Conservation (phyloP, 2,797 vertebrate genomes). For the Liasis olivaceus region DNA sequence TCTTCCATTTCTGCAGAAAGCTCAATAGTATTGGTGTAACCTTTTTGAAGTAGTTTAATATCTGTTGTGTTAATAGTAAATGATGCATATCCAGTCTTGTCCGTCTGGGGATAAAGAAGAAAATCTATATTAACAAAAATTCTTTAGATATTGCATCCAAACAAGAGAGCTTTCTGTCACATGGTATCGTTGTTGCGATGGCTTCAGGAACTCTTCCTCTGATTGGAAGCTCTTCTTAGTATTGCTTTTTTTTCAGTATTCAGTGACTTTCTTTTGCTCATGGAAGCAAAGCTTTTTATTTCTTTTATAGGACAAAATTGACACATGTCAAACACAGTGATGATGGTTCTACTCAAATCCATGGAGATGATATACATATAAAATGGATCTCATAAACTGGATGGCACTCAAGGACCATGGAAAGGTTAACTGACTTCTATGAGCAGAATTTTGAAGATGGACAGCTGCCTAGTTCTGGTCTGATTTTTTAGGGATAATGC, state of each 20-base stretch:
- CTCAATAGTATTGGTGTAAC: not conserved
- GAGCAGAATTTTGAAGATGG: not conserved
- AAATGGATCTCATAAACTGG: not conserved
- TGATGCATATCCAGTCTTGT: constrained; percentile 50
- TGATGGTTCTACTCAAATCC: not conserved
- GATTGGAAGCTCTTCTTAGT: not conserved
- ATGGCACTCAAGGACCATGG: not conserved
- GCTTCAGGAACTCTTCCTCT: not conserved
- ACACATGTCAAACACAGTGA: not conserved
- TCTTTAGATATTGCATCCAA: not conserved
- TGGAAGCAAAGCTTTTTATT: not conserved
- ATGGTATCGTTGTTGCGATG: not conserved
- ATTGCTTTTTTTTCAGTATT: not conserved
- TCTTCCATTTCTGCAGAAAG: constrained; percentile 43
- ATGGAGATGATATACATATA: not conserved
- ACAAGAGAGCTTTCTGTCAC: not conserved
- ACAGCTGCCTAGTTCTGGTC: not conserved
- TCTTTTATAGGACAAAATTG: not conserved
- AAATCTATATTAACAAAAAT: not conserved
- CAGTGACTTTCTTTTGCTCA: not conserved
- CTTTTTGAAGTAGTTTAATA: constrained; percentile 30
- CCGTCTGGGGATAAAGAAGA: constrained; percentile 32
- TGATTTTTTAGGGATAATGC: not conserved
- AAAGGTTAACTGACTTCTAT: not conserved
- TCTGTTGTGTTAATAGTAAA: constrained; percentile 41